A percentile compares a stretch with the other conserved stretches of the same genome.
These are phyloP conservation scores for Hafferia zeledoni DNA, from an alignment of 2,797 vertebrate genomes.

Conservation along the genomic window DNA sequence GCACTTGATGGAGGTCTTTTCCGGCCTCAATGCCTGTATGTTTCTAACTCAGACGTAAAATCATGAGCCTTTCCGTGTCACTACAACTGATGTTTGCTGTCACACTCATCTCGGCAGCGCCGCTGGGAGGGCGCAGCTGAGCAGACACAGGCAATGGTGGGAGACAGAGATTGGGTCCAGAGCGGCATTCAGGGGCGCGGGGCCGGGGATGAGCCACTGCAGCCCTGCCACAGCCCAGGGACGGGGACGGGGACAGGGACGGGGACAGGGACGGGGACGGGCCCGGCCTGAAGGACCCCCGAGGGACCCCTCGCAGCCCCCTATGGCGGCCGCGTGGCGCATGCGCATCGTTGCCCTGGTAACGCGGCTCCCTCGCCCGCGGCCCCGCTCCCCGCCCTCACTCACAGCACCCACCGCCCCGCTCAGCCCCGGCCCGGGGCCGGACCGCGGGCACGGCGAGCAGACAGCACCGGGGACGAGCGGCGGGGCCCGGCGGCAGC, in stretches of 20 bases:
- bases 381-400: neutral
- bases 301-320: neutral
- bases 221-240: neutral
- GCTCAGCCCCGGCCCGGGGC: neutral
- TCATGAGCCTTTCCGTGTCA: neutral
- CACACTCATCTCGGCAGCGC: neutral
- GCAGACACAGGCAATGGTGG: rapidly evolving
- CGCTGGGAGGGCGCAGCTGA: neutral
- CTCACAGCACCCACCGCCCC: neutral
- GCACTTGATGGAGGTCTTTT: neutral
- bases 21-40: neutral
- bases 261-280: too few relatives aligned
- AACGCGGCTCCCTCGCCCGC: neutral
- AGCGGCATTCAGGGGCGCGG: neutral
- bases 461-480: neutral
- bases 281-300: neutral
- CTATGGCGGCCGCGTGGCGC: neutral
- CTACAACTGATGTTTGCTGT: neutral
- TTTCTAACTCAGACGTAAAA: neutral
- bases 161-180: rapidly evolving
- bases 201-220: neutral
- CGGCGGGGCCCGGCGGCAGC: neutral
- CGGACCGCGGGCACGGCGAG: neutral
- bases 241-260: too few relatives aligned
- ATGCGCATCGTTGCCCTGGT: neutral